Conservation (phyloP, 2,888 invertebrate species). For the Athalia rosae region DNA sequence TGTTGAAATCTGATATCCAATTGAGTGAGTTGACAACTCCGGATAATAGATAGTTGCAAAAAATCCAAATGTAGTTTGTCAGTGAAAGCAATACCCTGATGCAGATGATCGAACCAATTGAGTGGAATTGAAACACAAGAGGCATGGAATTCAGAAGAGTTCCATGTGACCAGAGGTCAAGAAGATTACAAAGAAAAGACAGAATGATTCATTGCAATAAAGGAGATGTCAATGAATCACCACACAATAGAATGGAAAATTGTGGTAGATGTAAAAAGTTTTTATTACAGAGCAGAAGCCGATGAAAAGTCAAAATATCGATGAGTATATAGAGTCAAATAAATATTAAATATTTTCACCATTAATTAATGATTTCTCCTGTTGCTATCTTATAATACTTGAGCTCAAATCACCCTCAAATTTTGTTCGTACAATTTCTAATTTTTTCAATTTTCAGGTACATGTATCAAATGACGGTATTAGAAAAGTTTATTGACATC, state of each 20-base stretch:
- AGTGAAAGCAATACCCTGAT: slow-evolving; percentile 9
- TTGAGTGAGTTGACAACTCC: neutral
- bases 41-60: neutral
- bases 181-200: slow-evolving; percentile 12
- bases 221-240: slow-evolving; percentile 35
- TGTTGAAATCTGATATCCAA: neutral
- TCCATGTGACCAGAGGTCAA: neutral
- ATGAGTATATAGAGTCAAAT: neutral
- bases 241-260: slow-evolving; percentile 14
- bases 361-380: neutral
- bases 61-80: neutral
- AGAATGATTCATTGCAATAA: slow-evolving; percentile 31
- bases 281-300: neutral
- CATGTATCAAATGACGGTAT: slow-evolving; percentile 20
- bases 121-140: slow-evolving; percentile 34
- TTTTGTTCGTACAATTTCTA: slow-evolving; percentile 15
- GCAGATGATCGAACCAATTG: slow-evolving; percentile 26
- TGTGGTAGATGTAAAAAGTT: neutral
- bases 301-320: neutral
- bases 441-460: slow-evolving; percentile 19
- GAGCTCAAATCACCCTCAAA: slow-evolving; percentile 20
- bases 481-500: slow-evolving; percentile 14
- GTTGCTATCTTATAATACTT: neutral
- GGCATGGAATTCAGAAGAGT: neutral
- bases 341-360: neutral